Base-by-base conservation (phyloP, 2,797 vertebrate genomes). In the Heteromormyrus szaboi region DNA sequence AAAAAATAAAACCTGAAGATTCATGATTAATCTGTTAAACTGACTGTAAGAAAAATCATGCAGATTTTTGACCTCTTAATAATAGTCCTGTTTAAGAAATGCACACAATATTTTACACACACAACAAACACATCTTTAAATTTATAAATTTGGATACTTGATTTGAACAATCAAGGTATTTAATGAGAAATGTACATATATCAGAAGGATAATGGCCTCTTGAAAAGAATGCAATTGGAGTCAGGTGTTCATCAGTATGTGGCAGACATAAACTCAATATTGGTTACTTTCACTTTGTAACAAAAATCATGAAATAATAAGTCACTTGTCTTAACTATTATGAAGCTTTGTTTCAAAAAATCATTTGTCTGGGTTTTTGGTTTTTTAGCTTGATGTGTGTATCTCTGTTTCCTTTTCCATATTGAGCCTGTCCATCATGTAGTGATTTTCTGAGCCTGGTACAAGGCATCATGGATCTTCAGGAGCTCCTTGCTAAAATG, bases 381-480 rank as follows among this genome's bases (percentile, higher is more conserved):
- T n/a, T 89, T 86, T 33, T 86, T 84, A 76, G 33, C 88, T 86
- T 86, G 59, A 51, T 56, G n/a, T 89, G 33, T 89, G 25, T 76
- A 19, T 72, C 29, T 53, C 37, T 88, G 46, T 88, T 54, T 90
- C 46, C 48, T 89, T 88, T 87, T 65, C 88, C 85, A 76, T 90
- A 59, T 87, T 94, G 95, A 99, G 98, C 98, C 89, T 99, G 98
- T 92, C 98, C 98, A 2, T 98, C 98, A 90, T 99, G 98, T 95
- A 99, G 98, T 90, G 98, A 99, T 94, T 99, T 99, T 94, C 95
- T 99, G 92, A 98, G 97, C 94, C 96, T 99, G 90, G 98, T 99
- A 59, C 98, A 99, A 95, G 98, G 98, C 94, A 99, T 99, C 93
- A 99, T 99, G 98, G 98, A 99, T 94, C 96, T 99, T 50, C 98